phyloP scores from a whole-genome alignment of 2,797 vertebrate genomes.

The Pantherophis alleghaniensis region DNA sequence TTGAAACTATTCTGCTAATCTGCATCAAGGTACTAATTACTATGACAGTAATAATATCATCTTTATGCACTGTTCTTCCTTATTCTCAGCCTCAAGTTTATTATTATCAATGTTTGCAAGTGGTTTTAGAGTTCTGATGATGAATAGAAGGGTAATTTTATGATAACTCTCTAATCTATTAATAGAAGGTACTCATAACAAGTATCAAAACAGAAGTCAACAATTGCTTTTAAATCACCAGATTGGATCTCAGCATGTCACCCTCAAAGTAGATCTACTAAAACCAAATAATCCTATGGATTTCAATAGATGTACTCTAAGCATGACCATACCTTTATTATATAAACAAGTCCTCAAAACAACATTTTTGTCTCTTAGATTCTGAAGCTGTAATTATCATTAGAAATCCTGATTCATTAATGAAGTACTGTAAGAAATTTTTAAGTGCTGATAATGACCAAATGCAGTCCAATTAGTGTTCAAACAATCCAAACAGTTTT shows the following conservation, averaged over 20 bases:
- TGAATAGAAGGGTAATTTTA: not conserved
- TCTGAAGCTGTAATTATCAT: constrained; percentile 8
- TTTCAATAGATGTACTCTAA: not conserved
- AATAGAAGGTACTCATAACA: not conserved
- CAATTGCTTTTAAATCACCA: not conserved
- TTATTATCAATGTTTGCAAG: not conserved
- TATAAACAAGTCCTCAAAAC: not conserved
- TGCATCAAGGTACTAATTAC: not conserved
- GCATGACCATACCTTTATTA: not conserved
- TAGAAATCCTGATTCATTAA: not conserved
- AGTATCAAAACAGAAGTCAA: not conserved
- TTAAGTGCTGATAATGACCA: not conserved
- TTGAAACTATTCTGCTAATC: not conserved
- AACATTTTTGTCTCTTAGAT: not conserved
- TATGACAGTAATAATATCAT: not conserved
- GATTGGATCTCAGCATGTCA: not conserved
- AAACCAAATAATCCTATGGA: not conserved
- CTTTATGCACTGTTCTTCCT: not conserved
- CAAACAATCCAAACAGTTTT: constrained; percentile 11
- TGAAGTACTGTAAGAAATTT: constrained; percentile 7
- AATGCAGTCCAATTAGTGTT: not conserved
- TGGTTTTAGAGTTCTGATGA: not conserved
- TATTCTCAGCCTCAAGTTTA: not conserved
- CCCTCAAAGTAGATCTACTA: not conserved
- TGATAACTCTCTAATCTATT: not conserved